Evolutionary conservation across 2,888 invertebrate species (phyloP), one percentile per base, ranked within the genome.

Genomic region (Rhamphomyia laevipes): DNA sequence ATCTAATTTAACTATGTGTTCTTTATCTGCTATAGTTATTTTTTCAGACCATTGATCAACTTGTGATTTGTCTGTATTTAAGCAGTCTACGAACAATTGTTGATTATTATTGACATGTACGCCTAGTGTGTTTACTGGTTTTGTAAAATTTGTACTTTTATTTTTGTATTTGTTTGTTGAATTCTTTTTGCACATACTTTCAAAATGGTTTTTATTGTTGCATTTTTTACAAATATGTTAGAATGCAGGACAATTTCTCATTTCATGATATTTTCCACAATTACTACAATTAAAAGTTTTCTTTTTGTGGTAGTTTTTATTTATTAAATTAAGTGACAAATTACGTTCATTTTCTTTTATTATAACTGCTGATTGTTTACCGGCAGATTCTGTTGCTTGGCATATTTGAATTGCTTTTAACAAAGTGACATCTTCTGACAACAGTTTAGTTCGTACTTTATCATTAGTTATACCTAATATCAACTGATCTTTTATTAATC

Each of bases 371-470:
- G 30, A 13, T 30, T 48, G 48, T 27, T 40, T 48, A 38, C 38
- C 18, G 5, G 44, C 44, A 13, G 44, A n/a, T 38, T 48, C 40
- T 12, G 38, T 48, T 4, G 43, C 13, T 41, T 48, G 23, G 21
- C 48, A 48, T 3, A 30, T 15, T 43, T 48, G 48, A 7, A 37
- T 43, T 6, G 43, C 37, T 13, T 43, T 48, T 3, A 13, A 12
- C 16, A 48, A 38, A 12, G n/a, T 38, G 11, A 43, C 27, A 13
- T 44, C 47, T 21, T 48, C 27, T 3, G 43, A 48, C 11, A 48
- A 18, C 15, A 48, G 38, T 48, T 48, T 43, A n/a, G 48, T 48
- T 7, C 45, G 21, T n/a, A 48, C 15, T 4, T 40, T 38, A 16
- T 48, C 44, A 30, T 30, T 30, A 35, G 4, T 35, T 35, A 35